Conservation (phyloP, 2,113 vertebrate species). For the Alouatta palliata region DNA sequence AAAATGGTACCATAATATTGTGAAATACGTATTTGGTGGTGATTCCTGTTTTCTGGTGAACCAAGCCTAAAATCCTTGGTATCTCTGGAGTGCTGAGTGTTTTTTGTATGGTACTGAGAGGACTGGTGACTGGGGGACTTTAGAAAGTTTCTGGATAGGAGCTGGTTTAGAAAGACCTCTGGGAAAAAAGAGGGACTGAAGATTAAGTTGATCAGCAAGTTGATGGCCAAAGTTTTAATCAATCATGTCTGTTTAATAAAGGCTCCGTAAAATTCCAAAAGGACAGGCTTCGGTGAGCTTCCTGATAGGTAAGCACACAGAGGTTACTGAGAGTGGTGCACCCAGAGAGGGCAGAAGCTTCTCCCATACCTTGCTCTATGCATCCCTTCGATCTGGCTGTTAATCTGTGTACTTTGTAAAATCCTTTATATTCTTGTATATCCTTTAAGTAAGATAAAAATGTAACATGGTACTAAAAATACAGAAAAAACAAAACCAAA, state of each 20-base stretch:
- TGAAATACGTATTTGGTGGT: not conserved
- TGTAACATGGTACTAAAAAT: not conserved
- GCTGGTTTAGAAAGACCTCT: not conserved
- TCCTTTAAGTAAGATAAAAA: not conserved
- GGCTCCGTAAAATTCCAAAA: not conserved
- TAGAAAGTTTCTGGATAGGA: not conserved
- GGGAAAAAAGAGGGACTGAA: not conserved
- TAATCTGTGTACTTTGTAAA: not conserved
- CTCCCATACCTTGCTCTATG: no score
- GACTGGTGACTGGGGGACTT: rapidly evolving
- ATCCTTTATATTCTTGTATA: not conserved
- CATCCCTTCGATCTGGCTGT: not conserved
- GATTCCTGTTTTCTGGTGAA: not conserved
- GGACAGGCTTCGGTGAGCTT: not conserved
- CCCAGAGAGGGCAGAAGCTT: not conserved
- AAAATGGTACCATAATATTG: not conserved
- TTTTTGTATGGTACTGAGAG: not conserved
- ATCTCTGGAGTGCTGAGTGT: not conserved
- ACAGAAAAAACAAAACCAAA: not conserved
- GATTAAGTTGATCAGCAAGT: not conserved
- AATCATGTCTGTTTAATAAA: not conserved
- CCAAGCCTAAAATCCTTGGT: not conserved
- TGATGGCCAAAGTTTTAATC: not conserved
- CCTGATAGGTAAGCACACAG: not conserved
- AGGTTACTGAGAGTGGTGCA: not conserved